These are phyloP conservation scores for Leucophenga maculata DNA, from an alignment of 2,888 invertebrate genomes.

Conservation along the genomic window DNA sequence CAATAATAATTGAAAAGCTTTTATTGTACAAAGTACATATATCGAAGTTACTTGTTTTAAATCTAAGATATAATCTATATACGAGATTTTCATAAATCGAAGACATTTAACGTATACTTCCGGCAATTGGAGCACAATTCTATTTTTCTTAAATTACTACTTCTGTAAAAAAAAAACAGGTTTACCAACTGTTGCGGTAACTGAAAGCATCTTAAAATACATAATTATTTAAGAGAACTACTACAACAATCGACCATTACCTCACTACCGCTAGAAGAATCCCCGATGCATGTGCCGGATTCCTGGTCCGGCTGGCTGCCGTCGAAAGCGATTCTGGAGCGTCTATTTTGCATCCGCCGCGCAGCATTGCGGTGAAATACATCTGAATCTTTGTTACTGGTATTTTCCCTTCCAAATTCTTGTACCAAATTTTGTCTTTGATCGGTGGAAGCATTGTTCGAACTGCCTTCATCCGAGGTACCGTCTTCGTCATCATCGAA, in stretches of 20 bases:
- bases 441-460: slow-evolving; percentile 39
- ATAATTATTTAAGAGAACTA: not conserved
- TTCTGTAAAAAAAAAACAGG: too few relatives aligned
- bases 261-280: slow-evolving; percentile 67
- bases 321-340: slow-evolving; percentile 37
- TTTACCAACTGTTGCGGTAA: too few relatives aligned
- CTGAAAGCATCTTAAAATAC: not conserved
- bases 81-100: too few relatives aligned
- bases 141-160: too few relatives aligned
- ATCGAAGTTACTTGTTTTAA: too few relatives aligned
- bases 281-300: slow-evolving; percentile 18
- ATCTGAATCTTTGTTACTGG: slow-evolving; percentile 36
- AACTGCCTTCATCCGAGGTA: slow-evolving; percentile 34
- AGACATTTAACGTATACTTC: too few relatives aligned
- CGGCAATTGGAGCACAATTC: too few relatives aligned
- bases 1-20: too few relatives aligned
- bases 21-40: too few relatives aligned
- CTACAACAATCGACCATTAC: slow-evolving; percentile 52
- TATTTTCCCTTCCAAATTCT: not conserved
- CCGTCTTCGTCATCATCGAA: slow-evolving; percentile 67
- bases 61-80: too few relatives aligned
- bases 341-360: slow-evolving; percentile 45
- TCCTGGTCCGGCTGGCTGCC: slow-evolving; percentile 43
- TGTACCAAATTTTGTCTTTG: slow-evolving; percentile 44
- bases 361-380: slow-evolving; percentile 44